A percentile compares a stretch with the other conserved stretches of the same genome.
These are phyloP conservation scores for Enteromius viviparus DNA, from an alignment of 2,797 vertebrate species.

Conservation along the genomic window DNA sequence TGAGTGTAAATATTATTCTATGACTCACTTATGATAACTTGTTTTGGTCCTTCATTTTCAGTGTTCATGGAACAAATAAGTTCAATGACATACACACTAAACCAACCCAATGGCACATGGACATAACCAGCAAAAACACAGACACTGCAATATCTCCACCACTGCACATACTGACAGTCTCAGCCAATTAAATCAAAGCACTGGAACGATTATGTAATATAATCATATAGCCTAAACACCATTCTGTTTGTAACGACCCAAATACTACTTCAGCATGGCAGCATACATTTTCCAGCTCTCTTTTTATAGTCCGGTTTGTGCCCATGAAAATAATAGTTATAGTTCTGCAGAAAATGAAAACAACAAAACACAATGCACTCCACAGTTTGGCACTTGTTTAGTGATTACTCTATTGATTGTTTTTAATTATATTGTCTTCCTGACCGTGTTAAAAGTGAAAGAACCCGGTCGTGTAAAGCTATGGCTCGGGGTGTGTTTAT, in stretches of 20 bases:
- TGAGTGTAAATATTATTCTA: neutral
- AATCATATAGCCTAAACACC: neutral
- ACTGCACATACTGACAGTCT: neutral
- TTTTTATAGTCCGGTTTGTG: neutral
- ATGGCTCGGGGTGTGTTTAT: constrained; percentile 39
- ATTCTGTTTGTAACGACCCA: neutral
- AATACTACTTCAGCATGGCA: neutral
- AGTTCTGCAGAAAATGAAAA: neutral
- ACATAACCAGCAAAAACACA: neutral
- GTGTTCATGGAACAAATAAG: neutral
- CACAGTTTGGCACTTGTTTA: constrained; percentile 11
- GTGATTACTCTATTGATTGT: constrained; percentile 46
- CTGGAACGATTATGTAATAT: neutral
- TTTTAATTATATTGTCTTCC: constrained; percentile 30
- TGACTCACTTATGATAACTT: neutral
- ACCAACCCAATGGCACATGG: neutral
- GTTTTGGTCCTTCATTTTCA: neutral
- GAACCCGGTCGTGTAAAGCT: constrained; percentile 16
- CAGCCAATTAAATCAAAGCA: neutral
- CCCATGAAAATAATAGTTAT: neutral
- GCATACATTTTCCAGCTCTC: neutral
- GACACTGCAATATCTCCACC: neutral
- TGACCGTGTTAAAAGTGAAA: neutral
- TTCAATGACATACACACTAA: neutral
- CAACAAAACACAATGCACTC: neutral